Conservation (phyloP, 2,113 vertebrate species). For the Grammomys dolichurus region DNA sequence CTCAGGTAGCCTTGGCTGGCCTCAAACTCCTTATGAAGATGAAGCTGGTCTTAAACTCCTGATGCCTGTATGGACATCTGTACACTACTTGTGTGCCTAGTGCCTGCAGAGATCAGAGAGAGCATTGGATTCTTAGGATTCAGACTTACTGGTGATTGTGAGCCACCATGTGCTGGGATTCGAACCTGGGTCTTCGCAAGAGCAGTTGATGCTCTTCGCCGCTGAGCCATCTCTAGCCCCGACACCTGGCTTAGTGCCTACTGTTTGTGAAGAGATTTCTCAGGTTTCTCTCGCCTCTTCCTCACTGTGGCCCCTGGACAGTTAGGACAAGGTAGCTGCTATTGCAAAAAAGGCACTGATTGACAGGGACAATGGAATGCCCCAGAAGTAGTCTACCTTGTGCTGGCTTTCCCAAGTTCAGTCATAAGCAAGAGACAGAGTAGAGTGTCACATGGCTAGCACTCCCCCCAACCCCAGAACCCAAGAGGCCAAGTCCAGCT, state of each 20-base stretch:
- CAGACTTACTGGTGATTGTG: background rate
- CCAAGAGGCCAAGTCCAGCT: background rate
- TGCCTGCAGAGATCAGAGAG: background rate
- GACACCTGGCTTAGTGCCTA: background rate
- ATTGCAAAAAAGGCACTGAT: background rate
- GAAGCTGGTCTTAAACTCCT: background rate
- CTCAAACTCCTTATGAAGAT: background rate
- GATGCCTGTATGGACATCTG: background rate
- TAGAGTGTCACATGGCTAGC: background rate
- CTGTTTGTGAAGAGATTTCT: background rate
- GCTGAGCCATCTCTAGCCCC: background rate
- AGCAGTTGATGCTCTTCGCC: background rate
- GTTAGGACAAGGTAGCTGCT: background rate
- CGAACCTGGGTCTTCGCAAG: background rate
- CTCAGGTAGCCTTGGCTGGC: background rate
- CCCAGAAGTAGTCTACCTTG: background rate
- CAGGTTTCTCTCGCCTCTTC: background rate
- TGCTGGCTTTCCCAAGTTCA: background rate
- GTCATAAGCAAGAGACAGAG: background rate
- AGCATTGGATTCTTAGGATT: background rate
- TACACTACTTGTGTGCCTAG: background rate
- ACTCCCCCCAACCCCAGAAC: fast-evolving
- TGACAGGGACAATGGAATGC: fast-evolving
- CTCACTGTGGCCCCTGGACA: background rate
- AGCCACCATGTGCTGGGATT: background rate